Base-by-base conservation (phyloP, 2,888 invertebrate species). In the Stenodera caucasica region DNA sequence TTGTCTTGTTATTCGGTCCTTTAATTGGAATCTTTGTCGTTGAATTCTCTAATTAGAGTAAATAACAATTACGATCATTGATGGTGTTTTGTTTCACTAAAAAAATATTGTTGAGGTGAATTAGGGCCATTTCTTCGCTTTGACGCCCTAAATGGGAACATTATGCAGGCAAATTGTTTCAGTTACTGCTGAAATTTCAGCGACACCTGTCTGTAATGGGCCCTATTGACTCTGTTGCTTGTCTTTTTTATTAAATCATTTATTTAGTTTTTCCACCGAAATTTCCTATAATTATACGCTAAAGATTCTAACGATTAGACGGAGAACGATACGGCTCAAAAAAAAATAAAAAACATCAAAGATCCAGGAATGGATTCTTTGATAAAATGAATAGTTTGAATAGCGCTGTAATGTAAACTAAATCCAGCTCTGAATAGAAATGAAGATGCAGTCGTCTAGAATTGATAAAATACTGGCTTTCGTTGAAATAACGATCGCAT, bases 171-270 rank as follows among this genome's bases (percentile, higher is more conserved):
- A 60, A 58, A 67, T 67, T 67, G 57, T 62, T 49, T 57, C 60
- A 59, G 65, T 67, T 67, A 64, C 61, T 60, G 37, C 60, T 55
- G 61, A 57, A 59, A 52, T 59, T 58, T 61, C 57, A 61, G 58
- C 58, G 58, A 62, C 67, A 67, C 67, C 67, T 67, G 67, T 57
- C 53, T 57, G 37, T 67, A 67, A 67, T 67, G 65, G 67, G 60
- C 59, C 60, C 61, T 65, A 61, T 63, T 61, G 63, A 60, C 60
- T 45, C 11, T 45, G 45, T n/a, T n/a, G n/a, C n/a, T n/a, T n/a
- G n/a, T n/a, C n/a, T n/a, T n/a, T n/a, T n/a, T n/a, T n/a, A n/a
- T n/a, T n/a, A n/a, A n/a, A n/a, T n/a, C n/a, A n/a, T n/a, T n/a
- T n/a, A n/a, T n/a, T n/a, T n/a, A n/a, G n/a, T n/a, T n/a, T n/a